Conservation (phyloP, 2,888 invertebrate species). For the Apomyelois bistriatella region DNA sequence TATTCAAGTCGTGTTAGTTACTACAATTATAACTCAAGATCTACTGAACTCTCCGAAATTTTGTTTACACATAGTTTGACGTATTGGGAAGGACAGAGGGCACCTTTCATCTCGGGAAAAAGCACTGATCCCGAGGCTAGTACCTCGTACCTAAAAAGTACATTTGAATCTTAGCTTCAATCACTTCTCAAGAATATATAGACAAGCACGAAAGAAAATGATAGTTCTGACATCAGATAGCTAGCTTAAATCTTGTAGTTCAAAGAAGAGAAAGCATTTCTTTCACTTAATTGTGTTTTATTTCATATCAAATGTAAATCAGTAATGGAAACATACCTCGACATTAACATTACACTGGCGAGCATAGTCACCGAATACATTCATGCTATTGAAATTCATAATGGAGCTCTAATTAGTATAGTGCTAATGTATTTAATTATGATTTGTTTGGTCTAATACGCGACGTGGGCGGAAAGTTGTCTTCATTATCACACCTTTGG, state of each 20-base stretch:
- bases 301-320: not conserved
- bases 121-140: no score
- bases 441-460: constrained; percentile 47
- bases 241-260: not conserved
- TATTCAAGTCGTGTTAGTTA: no score
- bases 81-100: no score
- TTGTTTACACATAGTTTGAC: no score
- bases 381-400: constrained; percentile 38
- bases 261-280: no score
- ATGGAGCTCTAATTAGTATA: constrained; percentile 45
- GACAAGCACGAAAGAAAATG: no score
- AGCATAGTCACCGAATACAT: constrained; percentile 18
- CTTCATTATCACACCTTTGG: constrained; percentile 28
- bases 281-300: not conserved
- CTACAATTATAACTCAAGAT: no score
- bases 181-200: no score
- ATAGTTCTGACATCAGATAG: not conserved
- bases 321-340: constrained; percentile 18
- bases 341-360: constrained; percentile 21
- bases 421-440: constrained; percentile 49
- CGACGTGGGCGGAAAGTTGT: constrained; percentile 39
- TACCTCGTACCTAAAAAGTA: no score
- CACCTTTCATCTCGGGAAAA: no score
- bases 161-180: no score
- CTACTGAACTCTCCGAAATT: no score